These are phyloP conservation scores for Austrolebias charrua DNA, from an alignment of 2,797 vertebrate species.

Conservation along the genomic window DNA sequence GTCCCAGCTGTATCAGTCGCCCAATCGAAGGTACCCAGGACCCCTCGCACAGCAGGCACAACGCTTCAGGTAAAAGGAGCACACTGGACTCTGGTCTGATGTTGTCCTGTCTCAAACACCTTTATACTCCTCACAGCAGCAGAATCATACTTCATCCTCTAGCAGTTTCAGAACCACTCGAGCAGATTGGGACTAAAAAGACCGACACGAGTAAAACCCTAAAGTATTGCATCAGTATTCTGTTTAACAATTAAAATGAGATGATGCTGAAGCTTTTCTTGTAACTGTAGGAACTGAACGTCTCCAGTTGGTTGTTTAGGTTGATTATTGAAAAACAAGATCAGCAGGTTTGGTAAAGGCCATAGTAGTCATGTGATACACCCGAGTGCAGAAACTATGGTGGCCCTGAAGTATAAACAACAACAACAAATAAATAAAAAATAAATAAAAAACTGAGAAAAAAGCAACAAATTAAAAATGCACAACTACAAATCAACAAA, in stretches of 20 bases:
- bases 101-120: too few species aligned
- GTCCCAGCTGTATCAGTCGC: slow-evolving; percentile 97
- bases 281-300: not conserved
- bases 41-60: slow-evolving; percentile 98
- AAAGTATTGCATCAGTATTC: slow-evolving; percentile 2
- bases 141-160: slow-evolving; percentile 43
- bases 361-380: not conserved
- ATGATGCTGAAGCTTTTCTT: too few species aligned
- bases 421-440: too few species aligned
- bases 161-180: slow-evolving; percentile 19
- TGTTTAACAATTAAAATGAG: too few species aligned
- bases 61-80: slow-evolving; percentile 89
- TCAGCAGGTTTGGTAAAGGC: slow-evolving; percentile 21
- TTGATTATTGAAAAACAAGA: slow-evolving; percentile 12
- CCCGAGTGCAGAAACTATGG: slow-evolving; percentile 3
- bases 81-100: not conserved
- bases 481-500: too few species aligned
- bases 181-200: too few species aligned
- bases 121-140: too few species aligned
- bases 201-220: slow-evolving; percentile 17
- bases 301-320: slow-evolving; percentile 20
- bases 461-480: too few species aligned
- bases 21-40: slow-evolving; percentile 96
- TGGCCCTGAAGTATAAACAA: too few species aligned
- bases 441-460: too few species aligned